Conservation (phyloP, 1,140 invertebrate species). For the Paramacrobiotus metropolitanus region DNA sequence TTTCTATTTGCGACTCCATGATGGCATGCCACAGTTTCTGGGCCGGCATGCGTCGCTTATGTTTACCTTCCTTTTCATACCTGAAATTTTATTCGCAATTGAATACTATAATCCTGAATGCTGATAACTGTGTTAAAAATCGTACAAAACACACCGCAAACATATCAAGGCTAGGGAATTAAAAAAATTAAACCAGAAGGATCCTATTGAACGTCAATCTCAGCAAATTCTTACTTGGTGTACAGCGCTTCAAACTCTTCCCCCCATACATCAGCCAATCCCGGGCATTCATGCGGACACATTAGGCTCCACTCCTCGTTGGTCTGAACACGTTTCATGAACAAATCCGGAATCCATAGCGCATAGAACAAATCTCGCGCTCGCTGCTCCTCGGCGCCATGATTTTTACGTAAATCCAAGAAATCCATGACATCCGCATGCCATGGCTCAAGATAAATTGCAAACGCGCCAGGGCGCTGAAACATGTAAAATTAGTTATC, state of each 20-base stretch:
- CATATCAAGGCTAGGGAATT: conserved; percentile 6
- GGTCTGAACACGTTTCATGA: conserved; percentile 80
- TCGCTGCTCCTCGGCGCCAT: conserved; percentile 68
- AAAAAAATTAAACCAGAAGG: conserved; percentile 6
- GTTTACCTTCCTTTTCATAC: conserved; percentile 62
- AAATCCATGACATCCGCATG: conserved; percentile 93
- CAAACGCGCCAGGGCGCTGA: conserved; percentile 88
- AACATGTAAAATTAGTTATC: conserved; percentile 7
- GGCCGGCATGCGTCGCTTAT: conserved; percentile 50
- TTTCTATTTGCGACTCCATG: conserved; percentile 86
- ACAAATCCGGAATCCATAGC: conserved; percentile 93
- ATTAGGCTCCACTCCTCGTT: conserved; percentile 78
- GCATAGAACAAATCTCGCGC: conserved; percentile 94
- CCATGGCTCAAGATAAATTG: conserved; percentile 96
- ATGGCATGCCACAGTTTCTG: conserved; percentile 80
- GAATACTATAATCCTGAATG: neutral
- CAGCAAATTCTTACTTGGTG: conserved; percentile 36
- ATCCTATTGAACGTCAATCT: no score
- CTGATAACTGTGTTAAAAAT: conserved; percentile 9
- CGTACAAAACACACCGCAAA: no score
- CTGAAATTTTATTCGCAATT: conserved; percentile 20
- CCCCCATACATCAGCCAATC: conserved; percentile 71
- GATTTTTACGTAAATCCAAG: conserved; percentile 77
- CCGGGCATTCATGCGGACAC: conserved; percentile 83
- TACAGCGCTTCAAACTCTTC: conserved; percentile 82